Conservation (phyloP, 2,113 vertebrate genomes). For the Etheostoma cragini region DNA sequence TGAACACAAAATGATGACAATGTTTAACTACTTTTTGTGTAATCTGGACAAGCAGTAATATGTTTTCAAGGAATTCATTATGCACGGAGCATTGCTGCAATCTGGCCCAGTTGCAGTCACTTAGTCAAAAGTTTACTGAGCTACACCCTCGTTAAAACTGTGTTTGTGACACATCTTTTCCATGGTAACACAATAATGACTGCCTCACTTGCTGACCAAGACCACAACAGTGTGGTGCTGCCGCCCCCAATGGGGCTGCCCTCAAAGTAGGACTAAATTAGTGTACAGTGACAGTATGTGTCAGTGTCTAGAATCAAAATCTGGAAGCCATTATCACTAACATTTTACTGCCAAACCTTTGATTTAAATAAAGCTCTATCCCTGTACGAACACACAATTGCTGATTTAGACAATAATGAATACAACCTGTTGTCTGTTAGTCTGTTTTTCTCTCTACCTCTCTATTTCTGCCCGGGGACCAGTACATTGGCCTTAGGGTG, state of each 20-base stretch:
- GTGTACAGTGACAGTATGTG: slow-evolving; percentile 89
- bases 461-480: slow-evolving; percentile 89
- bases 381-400: slow-evolving; percentile 90
- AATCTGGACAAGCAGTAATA: slow-evolving; percentile 6
- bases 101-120: slow-evolving; percentile 40
- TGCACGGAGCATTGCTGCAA: slow-evolving; percentile 13
- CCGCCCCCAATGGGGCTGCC: slow-evolving; percentile 86
- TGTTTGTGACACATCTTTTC: slow-evolving; percentile 54
- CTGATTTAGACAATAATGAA: slow-evolving; percentile 92
- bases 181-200: slow-evolving; percentile 68
- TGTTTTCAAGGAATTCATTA: slow-evolving; percentile 33
- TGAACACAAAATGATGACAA: slow-evolving; percentile 6
- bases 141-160: slow-evolving; percentile 61
- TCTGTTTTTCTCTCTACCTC: slow-evolving; percentile 65
- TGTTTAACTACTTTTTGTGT: background rate
- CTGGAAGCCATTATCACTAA: slow-evolving; percentile 76
- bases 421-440: slow-evolving; percentile 87
- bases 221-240: slow-evolving; percentile 89
- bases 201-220: slow-evolving; percentile 89
- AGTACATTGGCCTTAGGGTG: slow-evolving; percentile 43
- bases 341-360: slow-evolving; percentile 79
- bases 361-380: slow-evolving; percentile 91
- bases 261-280: slow-evolving; percentile 91
- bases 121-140: slow-evolving; percentile 46
- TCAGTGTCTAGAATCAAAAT: slow-evolving; percentile 91